These are phyloP conservation scores for Aptenodytes forsteri DNA, from an alignment of 2,113 vertebrate species.

Conservation along the genomic window DNA sequence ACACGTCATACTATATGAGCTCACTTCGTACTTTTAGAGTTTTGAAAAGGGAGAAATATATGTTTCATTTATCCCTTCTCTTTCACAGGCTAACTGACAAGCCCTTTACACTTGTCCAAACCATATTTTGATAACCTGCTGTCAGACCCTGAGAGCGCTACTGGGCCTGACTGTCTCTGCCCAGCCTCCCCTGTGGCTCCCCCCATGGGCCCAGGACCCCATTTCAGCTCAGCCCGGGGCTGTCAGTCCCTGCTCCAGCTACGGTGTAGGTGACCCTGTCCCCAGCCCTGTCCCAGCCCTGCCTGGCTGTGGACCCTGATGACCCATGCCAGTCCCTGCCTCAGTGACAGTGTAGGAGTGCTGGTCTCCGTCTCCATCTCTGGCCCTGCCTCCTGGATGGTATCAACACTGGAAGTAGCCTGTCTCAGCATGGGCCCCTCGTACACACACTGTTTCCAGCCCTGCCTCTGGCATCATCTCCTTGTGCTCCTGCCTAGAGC, in stretches of 20 bases:
- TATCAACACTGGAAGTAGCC: neutral
- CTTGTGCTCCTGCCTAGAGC: neutral
- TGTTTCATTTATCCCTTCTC: neutral
- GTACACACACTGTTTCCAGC: rapidly evolving
- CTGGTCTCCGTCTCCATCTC: neutral
- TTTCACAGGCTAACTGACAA: neutral
- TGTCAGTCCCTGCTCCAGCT: too few relatives aligned
- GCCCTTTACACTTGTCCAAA: neutral
- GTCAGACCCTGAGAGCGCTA: neutral
- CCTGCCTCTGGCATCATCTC: rapidly evolving
- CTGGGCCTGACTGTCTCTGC: neutral
- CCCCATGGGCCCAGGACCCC: rapidly evolving
- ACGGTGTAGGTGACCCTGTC: too few relatives aligned
- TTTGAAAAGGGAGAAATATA: neutral
- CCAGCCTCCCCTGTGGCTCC: neutral
- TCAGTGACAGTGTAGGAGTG: neutral
- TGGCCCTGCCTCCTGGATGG: neutral
- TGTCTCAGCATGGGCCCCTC: neutral
- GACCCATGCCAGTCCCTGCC: neutral
- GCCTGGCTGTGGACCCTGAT: too few relatives aligned
- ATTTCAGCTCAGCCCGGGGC: neutral
- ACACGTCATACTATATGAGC: neutral
- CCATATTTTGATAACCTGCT: neutral
- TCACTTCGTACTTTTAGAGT: neutral
- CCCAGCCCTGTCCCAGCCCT: too few relatives aligned